Conservation (phyloP, 2,888 invertebrate genomes). For the Caenorhabditis drosophilae region DNA sequence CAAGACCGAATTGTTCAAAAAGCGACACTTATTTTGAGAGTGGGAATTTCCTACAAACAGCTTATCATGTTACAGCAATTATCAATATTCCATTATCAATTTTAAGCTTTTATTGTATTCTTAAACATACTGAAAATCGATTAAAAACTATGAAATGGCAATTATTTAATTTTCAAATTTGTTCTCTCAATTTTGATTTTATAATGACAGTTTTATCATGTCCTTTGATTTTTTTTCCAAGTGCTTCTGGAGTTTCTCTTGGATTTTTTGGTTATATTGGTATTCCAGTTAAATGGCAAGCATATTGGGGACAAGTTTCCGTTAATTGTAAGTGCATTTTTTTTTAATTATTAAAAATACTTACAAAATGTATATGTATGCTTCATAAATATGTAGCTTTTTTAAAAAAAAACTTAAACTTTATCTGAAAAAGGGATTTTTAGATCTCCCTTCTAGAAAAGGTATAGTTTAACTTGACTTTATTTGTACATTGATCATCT, state of each 20-base stretch:
- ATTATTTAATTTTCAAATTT: constrained; percentile 12
- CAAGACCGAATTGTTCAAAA: background rate
- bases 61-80: constrained; percentile 17
- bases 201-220: constrained; percentile 12
- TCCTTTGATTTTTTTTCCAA: constrained; percentile 14
- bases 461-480: too few relatives aligned
- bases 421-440: too few relatives aligned
- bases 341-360: background rate
- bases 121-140: constrained; percentile 9
- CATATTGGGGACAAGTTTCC: constrained; percentile 19
- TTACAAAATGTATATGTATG: too few relatives aligned
- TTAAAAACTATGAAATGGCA: constrained; percentile 13
- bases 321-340: constrained; percentile 15
- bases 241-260: constrained; percentile 12
- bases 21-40: constrained; percentile 9
- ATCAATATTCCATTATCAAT: constrained; percentile 11
- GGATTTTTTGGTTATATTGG: constrained; percentile 11
- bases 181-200: constrained; percentile 16
- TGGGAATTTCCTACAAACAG: constrained; percentile 4
- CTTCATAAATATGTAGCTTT: too few relatives aligned
- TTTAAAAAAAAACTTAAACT: too few relatives aligned
- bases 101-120: constrained; percentile 12
- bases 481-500: too few relatives aligned
- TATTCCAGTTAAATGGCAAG: constrained; percentile 2
- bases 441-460: too few relatives aligned